phyloP scores from a whole-genome alignment of 1,140 invertebrate genomes.

The Trichonephila clavata region DNA sequence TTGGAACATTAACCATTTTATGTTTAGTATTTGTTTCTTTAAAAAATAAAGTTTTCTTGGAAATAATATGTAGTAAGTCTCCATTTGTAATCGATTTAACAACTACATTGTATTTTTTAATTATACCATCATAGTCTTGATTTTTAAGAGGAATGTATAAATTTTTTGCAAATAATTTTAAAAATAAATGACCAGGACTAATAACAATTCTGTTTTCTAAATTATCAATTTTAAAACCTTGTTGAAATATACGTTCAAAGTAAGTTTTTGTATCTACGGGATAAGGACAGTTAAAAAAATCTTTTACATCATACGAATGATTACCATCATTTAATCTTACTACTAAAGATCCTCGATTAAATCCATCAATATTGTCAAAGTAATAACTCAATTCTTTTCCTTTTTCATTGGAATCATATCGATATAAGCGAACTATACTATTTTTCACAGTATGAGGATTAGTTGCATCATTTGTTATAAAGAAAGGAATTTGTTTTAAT shows the following conservation, averaged over 20 bases:
- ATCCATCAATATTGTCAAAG: conserved; percentile 41
- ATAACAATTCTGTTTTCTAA: conserved; percentile 56
- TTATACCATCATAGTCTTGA: not conserved
- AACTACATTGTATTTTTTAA: conserved; percentile 30
- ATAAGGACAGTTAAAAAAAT: conserved; percentile 56
- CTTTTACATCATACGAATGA: not conserved
- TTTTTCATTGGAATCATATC: conserved; percentile 59
- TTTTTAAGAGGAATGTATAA: conserved; percentile 40
- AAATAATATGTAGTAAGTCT: conserved; percentile 54
- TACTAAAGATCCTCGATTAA: conserved; percentile 14
- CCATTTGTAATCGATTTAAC: conserved; percentile 38
- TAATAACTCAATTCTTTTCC: conserved; percentile 37
- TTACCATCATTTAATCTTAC: conserved; percentile 47
- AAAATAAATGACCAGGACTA: conserved; percentile 58
- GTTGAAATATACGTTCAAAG: conserved; percentile 33
- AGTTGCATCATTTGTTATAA: conserved; percentile 55
- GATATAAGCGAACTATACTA: conserved; percentile 33
- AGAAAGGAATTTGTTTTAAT: conserved; percentile 63
- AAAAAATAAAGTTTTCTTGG: conserved; percentile 55
- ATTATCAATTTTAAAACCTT: conserved; percentile 63
- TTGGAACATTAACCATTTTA: conserved; percentile 46
- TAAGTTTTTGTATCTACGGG: conserved; percentile 23
- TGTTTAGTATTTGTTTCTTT: conserved; percentile 34
- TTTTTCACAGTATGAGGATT: conserved; percentile 41
- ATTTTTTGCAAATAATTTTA: conserved; percentile 51